phyloP scores from a whole-genome alignment of 1,140 invertebrate species.

The Bombyx mandarina region DNA sequence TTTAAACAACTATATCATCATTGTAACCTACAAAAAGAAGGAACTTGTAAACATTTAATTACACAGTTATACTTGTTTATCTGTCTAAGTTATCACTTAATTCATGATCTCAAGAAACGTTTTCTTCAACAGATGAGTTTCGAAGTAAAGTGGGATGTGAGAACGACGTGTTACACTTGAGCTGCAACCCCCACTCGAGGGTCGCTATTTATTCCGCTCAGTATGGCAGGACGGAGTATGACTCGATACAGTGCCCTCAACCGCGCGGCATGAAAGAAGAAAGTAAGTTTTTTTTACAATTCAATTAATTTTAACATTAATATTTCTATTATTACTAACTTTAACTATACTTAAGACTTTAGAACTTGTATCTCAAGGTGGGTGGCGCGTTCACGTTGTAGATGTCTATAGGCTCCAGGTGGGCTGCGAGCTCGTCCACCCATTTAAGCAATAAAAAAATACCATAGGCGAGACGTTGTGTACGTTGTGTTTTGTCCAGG shows the following conservation, averaged over 20 bases:
- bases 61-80: background rate
- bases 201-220: constrained; percentile 92
- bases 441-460: too few species aligned
- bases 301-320: background rate
- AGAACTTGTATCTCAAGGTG: too few species aligned
- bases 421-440: too few species aligned
- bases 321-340: too few species aligned
- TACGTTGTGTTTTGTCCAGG: too few species aligned
- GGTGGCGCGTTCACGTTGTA: too few species aligned
- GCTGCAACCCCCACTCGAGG: constrained; percentile 85
- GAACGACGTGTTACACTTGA: constrained; percentile 86
- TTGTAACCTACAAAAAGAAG: background rate
- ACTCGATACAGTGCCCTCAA: constrained; percentile 90
- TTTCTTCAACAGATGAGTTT: constrained; percentile 85
- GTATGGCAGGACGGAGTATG: constrained; percentile 90
- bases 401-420: too few species aligned
- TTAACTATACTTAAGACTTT: too few species aligned
- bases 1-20: too few species aligned
- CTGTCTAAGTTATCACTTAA: background rate
- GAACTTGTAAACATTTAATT: background rate
- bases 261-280: constrained; percentile 87
- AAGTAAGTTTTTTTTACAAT: constrained; percentile 75
- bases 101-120: background rate
- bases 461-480: too few species aligned
- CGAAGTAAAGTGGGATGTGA: constrained; percentile 92